These are phyloP conservation scores for Chrysopilus asiliformis DNA, from an alignment of 2,888 invertebrate species.

Conservation along the genomic window DNA sequence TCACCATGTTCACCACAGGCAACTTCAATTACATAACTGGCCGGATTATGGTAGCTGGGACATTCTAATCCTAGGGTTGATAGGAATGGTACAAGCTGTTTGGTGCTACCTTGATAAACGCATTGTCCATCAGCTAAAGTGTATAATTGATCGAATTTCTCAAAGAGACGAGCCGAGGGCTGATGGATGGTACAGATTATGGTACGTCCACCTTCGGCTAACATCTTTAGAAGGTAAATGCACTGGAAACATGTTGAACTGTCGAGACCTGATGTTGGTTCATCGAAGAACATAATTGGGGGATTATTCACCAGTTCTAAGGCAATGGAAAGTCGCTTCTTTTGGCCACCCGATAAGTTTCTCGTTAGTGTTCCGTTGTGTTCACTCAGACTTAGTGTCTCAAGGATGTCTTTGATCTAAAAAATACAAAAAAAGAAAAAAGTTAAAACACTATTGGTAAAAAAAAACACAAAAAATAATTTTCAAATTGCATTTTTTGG, in stretches of 20 bases:
- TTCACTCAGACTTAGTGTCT: constrained; percentile 74
- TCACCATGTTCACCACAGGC: constrained; percentile 91
- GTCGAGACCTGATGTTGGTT: constrained; percentile 91
- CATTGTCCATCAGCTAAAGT: constrained; percentile 90
- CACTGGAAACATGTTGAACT: constrained; percentile 93
- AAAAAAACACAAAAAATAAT: too few species aligned
- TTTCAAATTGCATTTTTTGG: too few species aligned
- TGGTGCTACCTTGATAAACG: constrained; percentile 84
- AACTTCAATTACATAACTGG: constrained; percentile 92
- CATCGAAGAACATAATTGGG: constrained; percentile 96
- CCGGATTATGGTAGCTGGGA: constrained; percentile 93
- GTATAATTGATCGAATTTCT: constrained; percentile 93
- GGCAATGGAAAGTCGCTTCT: constrained; percentile 88
- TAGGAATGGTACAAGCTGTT: constrained; percentile 69
- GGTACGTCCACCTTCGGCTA: constrained; percentile 82
- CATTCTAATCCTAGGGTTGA: constrained; percentile 72
- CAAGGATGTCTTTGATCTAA: constrained; percentile 84
- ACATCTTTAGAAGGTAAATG: constrained; percentile 72
- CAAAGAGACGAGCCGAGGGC: constrained; percentile 89
- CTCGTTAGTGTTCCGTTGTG: constrained; percentile 82
- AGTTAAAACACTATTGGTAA: too few species aligned
- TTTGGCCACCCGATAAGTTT: constrained; percentile 87
- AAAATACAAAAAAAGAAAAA: too few species aligned
- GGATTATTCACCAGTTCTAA: constrained; percentile 92
- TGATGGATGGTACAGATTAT: constrained; percentile 90